Evolutionary conservation across 1,140 invertebrate species (phyloP).

Genomic region (Chrysomallon squamiferum): DNA sequence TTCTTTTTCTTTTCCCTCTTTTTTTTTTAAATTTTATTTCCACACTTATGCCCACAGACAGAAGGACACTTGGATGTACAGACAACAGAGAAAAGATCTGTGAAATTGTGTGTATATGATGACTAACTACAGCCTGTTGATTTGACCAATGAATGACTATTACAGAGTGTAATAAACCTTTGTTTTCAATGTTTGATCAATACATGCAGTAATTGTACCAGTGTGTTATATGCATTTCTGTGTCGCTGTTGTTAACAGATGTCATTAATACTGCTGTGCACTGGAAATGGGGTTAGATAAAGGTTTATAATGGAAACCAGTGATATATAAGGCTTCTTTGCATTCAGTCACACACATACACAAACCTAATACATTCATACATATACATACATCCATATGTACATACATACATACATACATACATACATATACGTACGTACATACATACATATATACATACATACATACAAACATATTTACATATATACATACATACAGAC

Average conservation of each 20-base stretch:
- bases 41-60: not conserved
- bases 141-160: too few relatives aligned
- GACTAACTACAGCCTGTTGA: too few relatives aligned
- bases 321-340: not conserved
- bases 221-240: too few relatives aligned
- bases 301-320: not conserved
- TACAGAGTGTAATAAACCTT: too few relatives aligned
- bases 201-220: too few relatives aligned
- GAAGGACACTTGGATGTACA: not conserved
- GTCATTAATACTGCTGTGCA: too few relatives aligned
- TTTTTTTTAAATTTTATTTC: too few relatives aligned
- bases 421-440: not conserved
- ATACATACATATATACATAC: slow-evolving; percentile 6
- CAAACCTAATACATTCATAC: not conserved
- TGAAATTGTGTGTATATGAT: not conserved
- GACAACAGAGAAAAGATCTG: not conserved
- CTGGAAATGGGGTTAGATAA: too few relatives aligned
- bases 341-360: not conserved
- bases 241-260: too few relatives aligned
- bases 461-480: not conserved
- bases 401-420: not conserved
- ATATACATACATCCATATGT: too few relatives aligned
- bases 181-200: too few relatives aligned
- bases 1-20: too few relatives aligned
- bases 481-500: slow-evolving; percentile 1